Evolutionary conservation across 2,888 invertebrate species (phyloP).

Genomic region (Augochlorella aurata): DNA sequence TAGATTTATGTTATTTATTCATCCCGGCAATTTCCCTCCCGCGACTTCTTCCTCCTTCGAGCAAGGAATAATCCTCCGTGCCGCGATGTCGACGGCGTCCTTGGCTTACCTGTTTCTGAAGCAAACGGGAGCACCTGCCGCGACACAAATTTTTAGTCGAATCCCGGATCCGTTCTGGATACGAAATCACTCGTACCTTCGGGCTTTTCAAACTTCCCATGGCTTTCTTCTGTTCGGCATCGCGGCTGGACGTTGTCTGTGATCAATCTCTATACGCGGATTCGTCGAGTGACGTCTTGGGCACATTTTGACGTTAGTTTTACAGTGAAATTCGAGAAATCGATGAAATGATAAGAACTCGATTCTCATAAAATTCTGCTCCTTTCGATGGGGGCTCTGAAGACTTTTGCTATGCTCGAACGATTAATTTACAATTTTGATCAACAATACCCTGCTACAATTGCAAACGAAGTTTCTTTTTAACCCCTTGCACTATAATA

Average conservation of each 20-base stretch:
- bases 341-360: not conserved
- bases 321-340: not conserved
- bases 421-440: not conserved
- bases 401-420: not conserved
- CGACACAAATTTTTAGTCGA: not conserved
- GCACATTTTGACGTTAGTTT: too few relatives aligned
- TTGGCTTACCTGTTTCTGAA: not conserved
- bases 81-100: not conserved
- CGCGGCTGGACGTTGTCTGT: not conserved
- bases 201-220: not conserved
- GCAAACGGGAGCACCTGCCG: not conserved
- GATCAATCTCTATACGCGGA: not conserved
- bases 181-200: not conserved
- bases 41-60: not conserved
- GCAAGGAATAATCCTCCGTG: not conserved
- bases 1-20: not conserved
- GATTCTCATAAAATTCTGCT: not conserved
- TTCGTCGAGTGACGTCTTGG: not conserved
- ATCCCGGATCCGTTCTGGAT: not conserved
- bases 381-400: not conserved
- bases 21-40: not conserved
- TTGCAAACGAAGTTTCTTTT: not conserved
- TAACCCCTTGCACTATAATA: too few relatives aligned
- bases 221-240: not conserved
- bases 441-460: not conserved